Evolutionary conservation across 1,140 invertebrate genomes (phyloP).

Genomic region (Olivierus martensii): DNA sequence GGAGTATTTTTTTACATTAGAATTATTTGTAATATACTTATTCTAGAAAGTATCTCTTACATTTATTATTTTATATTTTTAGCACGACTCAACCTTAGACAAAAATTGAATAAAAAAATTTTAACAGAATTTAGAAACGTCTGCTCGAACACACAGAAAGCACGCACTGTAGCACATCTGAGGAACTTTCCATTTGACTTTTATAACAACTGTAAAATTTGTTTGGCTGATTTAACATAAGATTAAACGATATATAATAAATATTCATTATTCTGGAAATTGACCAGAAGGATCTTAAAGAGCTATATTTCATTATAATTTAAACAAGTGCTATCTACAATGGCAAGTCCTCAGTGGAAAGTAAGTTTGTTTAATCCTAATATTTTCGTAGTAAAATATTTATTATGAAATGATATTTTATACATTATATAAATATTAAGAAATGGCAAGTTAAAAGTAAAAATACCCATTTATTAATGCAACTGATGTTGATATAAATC

Average conservation of each 20-base stretch:
- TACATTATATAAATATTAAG: too few relatives aligned
- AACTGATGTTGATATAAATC: too few relatives aligned
- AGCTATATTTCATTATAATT: slow-evolving; percentile 9
- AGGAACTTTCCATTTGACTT: slow-evolving; percentile 12
- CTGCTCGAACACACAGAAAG: slow-evolving; percentile 14
- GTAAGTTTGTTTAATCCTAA: not conserved
- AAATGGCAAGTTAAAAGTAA: too few relatives aligned
- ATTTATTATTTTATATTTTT: too few relatives aligned
- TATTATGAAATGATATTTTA: not conserved
- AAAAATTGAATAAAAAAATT: slow-evolving; percentile 12
- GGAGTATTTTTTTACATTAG: too few relatives aligned
- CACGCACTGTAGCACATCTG: slow-evolving; percentile 18
- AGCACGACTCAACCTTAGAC: slow-evolving; percentile 13
- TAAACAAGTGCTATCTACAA: slow-evolving; percentile 2
- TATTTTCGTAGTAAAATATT: not conserved
- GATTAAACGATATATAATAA: not conserved
- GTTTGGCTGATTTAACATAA: not conserved
- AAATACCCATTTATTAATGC: too few relatives aligned
- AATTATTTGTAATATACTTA: too few relatives aligned
- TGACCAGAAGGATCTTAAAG: not conserved
- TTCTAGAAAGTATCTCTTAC: too few relatives aligned
- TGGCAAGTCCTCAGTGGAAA: slow-evolving; percentile 19
- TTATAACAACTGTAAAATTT: not conserved
- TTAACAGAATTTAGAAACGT: slow-evolving; percentile 4
- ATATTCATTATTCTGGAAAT: not conserved